Base-by-base conservation (phyloP, 2,797 vertebrate species). In the Pseudopleuronectes americanus region DNA sequence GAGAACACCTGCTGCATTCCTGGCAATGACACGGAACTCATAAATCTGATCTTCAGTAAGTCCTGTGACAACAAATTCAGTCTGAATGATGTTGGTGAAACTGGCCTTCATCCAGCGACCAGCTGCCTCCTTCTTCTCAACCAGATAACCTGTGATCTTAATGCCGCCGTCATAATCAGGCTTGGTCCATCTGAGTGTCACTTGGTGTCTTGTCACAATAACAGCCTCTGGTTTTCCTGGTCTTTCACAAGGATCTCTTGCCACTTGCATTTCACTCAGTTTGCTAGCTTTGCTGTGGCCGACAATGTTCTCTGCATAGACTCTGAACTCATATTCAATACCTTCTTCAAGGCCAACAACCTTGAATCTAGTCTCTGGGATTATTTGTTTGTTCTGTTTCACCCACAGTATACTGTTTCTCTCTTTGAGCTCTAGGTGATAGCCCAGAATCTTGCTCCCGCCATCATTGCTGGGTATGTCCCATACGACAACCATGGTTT, bases 71-170 rank as follows among this genome's bases (percentile, higher is more conserved):
- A 95, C 95, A 95, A 98, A 99, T 0, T 96, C 90, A 21, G 97
- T 99, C 62, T 97, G 96, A 81, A 97, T 95, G 31, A 99, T 78
- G 77, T 99, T 99, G 54, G 98, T 86, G 74, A 99, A 99, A 88
- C 97, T 99, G 79, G 98, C 97, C 87, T 99, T 99, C 98, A 99
- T 99, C 98, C 98, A 99, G n/a, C 97, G 97, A 12, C 97, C 97
- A 47, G 92, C 88, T 67, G 95, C 87, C 77, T 99, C 94, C 74
- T 97, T 98, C 92, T 98, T 99, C 91, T 99, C 98, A 89, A 99
- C 96, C 61, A 97, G 80, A 63, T 99, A 99, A 48, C 98, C 98
- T 55, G 96, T 99, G 83, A 99, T 96, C 86, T 96, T 97, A 85
- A 97, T 98, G 80, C 98, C 98, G 38, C 94, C 97, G 83, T 99